Conservation (phyloP, 2,888 invertebrate species). For the Cremastobaeus sp. region DNA sequence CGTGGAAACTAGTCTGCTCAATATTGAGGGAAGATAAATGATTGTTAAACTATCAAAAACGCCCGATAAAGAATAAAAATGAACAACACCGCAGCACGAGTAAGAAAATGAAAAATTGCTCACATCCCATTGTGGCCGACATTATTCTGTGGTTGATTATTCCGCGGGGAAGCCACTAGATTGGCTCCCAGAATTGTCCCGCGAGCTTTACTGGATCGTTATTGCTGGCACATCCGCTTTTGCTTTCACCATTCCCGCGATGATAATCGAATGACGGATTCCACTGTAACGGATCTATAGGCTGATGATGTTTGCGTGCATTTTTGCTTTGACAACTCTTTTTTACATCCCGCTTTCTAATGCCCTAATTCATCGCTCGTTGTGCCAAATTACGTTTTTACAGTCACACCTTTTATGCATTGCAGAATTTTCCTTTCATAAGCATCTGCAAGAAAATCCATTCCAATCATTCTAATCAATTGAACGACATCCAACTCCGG, state of each 20-base stretch:
- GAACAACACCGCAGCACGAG: no score
- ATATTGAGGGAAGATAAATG: no score
- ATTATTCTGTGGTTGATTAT: constrained; percentile 61
- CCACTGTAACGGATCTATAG: constrained; percentile 39
- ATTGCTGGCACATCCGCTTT: constrained; percentile 65
- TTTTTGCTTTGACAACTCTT: constrained; percentile 42
- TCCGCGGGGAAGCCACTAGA: constrained; percentile 35
- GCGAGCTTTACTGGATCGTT: constrained; percentile 52
- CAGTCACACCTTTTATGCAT: constrained; percentile 1
- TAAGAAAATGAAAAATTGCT: no score
- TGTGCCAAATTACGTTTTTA: constrained; percentile 2
- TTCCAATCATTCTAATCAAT: no score
- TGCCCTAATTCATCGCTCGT: constrained; percentile 18
- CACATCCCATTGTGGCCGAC: no score
- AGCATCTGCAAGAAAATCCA: no score
- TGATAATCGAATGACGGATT: constrained; percentile 60
- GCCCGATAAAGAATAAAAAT: no score
- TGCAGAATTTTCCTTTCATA: no score
- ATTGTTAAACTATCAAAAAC: no score
- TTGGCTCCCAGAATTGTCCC: constrained; percentile 66
- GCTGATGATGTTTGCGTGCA: constrained; percentile 40
- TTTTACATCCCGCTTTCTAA: constrained; percentile 33
- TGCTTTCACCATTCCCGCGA: constrained; percentile 68
- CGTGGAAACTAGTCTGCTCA: no score
- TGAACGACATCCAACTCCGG: no score